A percentile compares a stretch with the other conserved stretches of the same genome.
Conservation (phyloP, 2,797 vertebrate genomes). For the Oryzias dopingdopingensis region DNA sequence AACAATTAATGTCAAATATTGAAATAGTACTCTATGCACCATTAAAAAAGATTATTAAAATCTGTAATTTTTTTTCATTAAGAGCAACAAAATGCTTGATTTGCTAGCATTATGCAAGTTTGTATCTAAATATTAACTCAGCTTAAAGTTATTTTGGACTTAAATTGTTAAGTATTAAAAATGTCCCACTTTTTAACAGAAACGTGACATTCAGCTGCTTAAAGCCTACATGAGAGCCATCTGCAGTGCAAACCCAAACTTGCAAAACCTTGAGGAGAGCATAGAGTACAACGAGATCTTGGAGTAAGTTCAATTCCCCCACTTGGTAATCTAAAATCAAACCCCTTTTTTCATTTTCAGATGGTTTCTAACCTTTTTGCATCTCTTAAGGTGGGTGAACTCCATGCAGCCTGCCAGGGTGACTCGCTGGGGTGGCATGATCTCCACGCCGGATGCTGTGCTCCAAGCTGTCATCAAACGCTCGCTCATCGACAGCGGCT, state of each 20-base stretch:
- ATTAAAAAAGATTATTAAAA: no score
- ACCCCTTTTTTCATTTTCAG: background rate
- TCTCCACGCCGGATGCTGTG: slow-evolving; percentile 95
- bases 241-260: slow-evolving; percentile 95
- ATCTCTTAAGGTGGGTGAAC: slow-evolving; percentile 91
- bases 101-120: no score
- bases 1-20: no score
- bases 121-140: no score
- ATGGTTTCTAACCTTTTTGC: background rate
- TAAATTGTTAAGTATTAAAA: background rate
- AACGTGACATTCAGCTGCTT: slow-evolving; percentile 95
- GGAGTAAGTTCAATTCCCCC: slow-evolving; percentile 81
- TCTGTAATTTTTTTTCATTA: no score
- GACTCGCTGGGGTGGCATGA: slow-evolving; percentile 98
- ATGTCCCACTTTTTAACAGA: slow-evolving; percentile 71
- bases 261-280: slow-evolving; percentile 97
- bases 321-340: background rate
- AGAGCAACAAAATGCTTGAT: no score
- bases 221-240: slow-evolving; percentile 98
- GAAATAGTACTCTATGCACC: no score
- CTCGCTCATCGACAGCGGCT: slow-evolving; percentile 96
- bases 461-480: slow-evolving; percentile 97
- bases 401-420: slow-evolving; percentile 95
- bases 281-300: slow-evolving; percentile 99
- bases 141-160: no score